Conservation (phyloP, 2,113 vertebrate species). For the Canis aureus region DNA sequence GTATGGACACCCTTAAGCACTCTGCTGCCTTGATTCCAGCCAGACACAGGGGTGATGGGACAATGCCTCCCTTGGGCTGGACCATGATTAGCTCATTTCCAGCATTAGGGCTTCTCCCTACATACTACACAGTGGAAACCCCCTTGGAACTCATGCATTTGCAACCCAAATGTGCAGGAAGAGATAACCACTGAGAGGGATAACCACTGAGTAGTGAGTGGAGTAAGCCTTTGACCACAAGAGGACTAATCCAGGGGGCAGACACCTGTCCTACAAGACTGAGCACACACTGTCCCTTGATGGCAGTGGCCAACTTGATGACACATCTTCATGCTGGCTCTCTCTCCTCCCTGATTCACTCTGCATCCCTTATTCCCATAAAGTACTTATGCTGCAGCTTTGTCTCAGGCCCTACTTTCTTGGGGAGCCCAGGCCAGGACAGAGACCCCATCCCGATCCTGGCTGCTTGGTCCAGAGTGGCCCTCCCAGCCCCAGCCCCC, state of each 20-base stretch:
- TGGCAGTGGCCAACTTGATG: neutral
- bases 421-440: neutral
- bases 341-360: neutral
- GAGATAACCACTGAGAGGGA: fast-evolving
- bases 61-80: fast-evolving
- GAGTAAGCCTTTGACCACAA: neutral
- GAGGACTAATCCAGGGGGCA: neutral
- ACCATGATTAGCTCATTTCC: fast-evolving
- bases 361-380: fast-evolving
- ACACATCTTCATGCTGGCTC: neutral
- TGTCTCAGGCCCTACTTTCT: neutral
- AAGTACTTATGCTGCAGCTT: neutral
- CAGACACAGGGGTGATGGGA: neutral
- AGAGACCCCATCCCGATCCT: neutral
- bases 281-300: neutral
- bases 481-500: neutral
- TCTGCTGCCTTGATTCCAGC: neutral
- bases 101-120: neutral
- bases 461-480: neutral
- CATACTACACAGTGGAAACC: neutral
- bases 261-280: fast-evolving
- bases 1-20: neutral
- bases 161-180: neutral
- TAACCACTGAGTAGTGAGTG: fast-evolving
- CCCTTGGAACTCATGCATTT: fast-evolving